Evolutionary conservation across 2,888 invertebrate genomes (phyloP), one percentile per base, ranked within the genome.

Genomic region (Osmoderma eremita): DNA sequence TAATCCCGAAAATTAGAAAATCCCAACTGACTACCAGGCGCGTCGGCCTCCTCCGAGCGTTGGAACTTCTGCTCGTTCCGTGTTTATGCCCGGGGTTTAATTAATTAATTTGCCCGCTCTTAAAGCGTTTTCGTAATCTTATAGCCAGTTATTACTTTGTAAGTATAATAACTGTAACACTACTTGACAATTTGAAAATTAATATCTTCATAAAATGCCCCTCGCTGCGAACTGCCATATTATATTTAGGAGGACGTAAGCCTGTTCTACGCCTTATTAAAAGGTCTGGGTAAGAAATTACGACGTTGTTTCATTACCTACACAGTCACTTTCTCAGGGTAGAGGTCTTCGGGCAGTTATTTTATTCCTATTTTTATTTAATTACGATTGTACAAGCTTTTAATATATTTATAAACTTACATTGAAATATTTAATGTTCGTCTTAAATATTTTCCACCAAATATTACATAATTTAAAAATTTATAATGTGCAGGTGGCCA

Each of bases 161-260:
- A 80, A 80, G 80, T 80, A 81, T 81, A 80, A 81, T 81, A 80
- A 81, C 80, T 79, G 80, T 79, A 79, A 80, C 79, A 79, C 80
- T 79, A 80, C 80, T 81, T 78, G 81, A 81, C 81, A 80, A 81
- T 81, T 79, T 79, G 77, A 78, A 78, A 81, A 82, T 81, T 81
- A 82, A 82, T 82, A 81, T 81, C 81, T 82, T 82, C 82, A 82
- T 82, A 82, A 82, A 82, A 80, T 80, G 81, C 79, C 78, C 79
- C 81, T 76, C 74, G 77, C 77, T 75, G 79, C 69, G 78, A 74
- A 72, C 72, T 53, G 68, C 64, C 53, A 68, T 68, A 68, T 68
- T 68, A 64, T 68, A 64, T 68, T 66, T 66, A 50, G 65, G 65
- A 53, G 51, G 51, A 53, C 45, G 24, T 45, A 30, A 24, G 51